Conservation (phyloP, 2,797 vertebrate genomes). For the Gymnodraco acuticeps region DNA sequence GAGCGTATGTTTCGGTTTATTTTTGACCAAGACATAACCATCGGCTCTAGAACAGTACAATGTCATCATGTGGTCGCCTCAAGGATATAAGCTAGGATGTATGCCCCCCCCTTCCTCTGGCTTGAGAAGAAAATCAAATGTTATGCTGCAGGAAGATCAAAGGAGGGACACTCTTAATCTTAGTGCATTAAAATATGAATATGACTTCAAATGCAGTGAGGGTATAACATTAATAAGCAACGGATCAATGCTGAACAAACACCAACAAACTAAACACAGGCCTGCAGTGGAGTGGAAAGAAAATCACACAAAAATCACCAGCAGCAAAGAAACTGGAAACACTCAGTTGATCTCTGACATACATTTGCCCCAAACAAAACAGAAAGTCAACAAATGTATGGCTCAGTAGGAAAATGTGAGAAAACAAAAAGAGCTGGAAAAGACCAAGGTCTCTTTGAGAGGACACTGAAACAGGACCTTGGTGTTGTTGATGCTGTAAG, state of each 20-base stretch:
- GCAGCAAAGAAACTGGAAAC: slow-evolving; percentile 52
- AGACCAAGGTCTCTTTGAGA: slow-evolving; percentile 26
- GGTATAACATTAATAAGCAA: slow-evolving; percentile 63
- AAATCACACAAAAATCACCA: slow-evolving; percentile 18
- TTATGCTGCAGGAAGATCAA: slow-evolving; percentile 64
- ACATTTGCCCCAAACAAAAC: slow-evolving; percentile 70
- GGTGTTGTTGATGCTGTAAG: slow-evolving; percentile 29
- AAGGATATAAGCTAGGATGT: slow-evolving; percentile 39
- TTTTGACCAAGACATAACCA: slow-evolving; percentile 54
- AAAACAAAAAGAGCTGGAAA: slow-evolving; percentile 42
- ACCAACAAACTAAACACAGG: slow-evolving; percentile 40
- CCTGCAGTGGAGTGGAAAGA: slow-evolving; percentile 20
- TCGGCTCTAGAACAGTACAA: slow-evolving; percentile 67
- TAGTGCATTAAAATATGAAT: slow-evolving; percentile 75
- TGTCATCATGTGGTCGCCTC: slow-evolving; percentile 71
- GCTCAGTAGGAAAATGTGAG: slow-evolving; percentile 56
- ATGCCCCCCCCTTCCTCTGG: not conserved
- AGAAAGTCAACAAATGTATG: slow-evolving; percentile 68
- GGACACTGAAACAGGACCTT: slow-evolving; percentile 19
- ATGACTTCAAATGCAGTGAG: slow-evolving; percentile 73
- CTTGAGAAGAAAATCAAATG: slow-evolving; percentile 20
- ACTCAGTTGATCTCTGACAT: slow-evolving; percentile 59
- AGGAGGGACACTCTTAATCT: slow-evolving; percentile 62
- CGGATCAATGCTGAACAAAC: slow-evolving; percentile 62
- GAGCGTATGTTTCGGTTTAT: slow-evolving; percentile 45